Conservation (phyloP, 2,888 invertebrate species). For the Tipula unca region DNA sequence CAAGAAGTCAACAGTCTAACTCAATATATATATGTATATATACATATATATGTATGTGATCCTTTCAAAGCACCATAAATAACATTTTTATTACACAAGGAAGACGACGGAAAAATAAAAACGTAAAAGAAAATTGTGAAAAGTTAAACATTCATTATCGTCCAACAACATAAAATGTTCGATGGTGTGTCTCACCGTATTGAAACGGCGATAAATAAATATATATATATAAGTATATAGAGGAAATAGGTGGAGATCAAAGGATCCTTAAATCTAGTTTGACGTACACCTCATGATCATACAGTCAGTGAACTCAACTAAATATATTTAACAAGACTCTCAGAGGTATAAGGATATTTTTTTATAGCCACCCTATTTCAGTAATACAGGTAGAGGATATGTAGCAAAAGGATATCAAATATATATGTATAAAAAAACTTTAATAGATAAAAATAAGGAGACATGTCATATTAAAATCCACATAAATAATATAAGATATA, state of each 20-base stretch:
- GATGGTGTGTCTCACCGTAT: neutral
- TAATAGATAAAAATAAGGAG: neutral
- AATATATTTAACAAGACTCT: neutral
- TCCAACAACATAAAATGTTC: neutral
- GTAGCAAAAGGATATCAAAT: neutral
- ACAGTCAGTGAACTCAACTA: neutral
- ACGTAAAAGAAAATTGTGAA: neutral
- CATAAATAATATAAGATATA: neutral
- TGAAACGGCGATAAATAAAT: neutral
- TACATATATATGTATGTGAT: neutral
- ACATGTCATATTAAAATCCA: conserved; percentile 8
- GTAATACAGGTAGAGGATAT: neutral
- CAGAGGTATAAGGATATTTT: neutral
- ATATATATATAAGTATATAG: neutral
- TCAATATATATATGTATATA: neutral
- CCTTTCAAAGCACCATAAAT: neutral
- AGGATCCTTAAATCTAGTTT: neutral
- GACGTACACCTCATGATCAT: too few species aligned
- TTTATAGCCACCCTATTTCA: neutral
- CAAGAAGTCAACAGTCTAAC: neutral
- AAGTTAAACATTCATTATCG: neutral
- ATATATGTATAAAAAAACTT: neutral
- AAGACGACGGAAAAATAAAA: neutral
- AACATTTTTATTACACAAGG: neutral
- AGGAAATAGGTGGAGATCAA: neutral